Evolutionary conservation across 2,113 vertebrate species (phyloP), one percentile per base, ranked within the genome.

Genomic region (Cyphomyrus discorhynchus): DNA sequence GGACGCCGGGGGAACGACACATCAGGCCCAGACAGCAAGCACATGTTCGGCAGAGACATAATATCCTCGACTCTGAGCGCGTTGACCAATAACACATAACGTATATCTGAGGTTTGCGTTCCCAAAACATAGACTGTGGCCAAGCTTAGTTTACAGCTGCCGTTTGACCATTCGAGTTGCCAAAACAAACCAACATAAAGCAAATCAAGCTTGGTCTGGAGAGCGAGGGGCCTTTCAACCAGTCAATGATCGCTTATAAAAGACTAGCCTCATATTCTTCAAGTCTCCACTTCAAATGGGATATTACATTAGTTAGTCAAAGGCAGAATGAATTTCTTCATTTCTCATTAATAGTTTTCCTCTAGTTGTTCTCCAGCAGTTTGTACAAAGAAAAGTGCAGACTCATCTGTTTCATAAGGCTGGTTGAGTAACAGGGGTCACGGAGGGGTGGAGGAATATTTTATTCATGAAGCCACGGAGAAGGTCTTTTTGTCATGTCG

Each of bases 381-480:
- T 13, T 31, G 62, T 66, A 58, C 39, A 39, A 21, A 88, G 35
- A 31, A 31, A 27, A 31, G 62, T 1, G 10, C 62, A 45, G 6
- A 66, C 56, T 27, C 74, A 35, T 88, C 88, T 8, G 62, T 47
- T 15, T 39, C 10, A n/a, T 66, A 19, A 74, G 70, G 47, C 84
- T 17, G 46, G 3, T 27, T 31, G n/a, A 52, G 27, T 52, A 31
- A 50, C 46, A 45, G 19, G 82, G 45, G 82, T 31, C 50, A 56
- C 31, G 7, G 52, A 47, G 13, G 8, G 24, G 8, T 49, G 15
- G n/a, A 8, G 17, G 45, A 31, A 83, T 88, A 49, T 89, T 90
- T 89, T 88, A 90, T 89, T 91, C 46, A 90, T 89, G 77, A 70
- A 58, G 50, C 47, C 49, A 47, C 5, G 52, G 45, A 90, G 27